These are phyloP conservation scores for Protonibea diacanthus DNA, from an alignment of 2,797 vertebrate genomes.

Conservation along the genomic window DNA sequence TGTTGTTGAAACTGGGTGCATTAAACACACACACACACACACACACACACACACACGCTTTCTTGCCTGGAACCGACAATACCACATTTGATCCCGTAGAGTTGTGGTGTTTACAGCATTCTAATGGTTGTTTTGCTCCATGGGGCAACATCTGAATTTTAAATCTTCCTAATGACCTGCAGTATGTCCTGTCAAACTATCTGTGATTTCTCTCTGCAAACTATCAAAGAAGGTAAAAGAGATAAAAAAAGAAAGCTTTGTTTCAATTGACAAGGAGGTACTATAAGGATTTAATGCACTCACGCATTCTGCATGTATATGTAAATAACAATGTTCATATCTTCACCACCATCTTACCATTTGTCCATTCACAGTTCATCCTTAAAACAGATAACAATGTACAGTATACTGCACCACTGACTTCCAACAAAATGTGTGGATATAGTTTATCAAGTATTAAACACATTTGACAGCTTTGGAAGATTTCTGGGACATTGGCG, in stretches of 20 bases:
- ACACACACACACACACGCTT: no score
- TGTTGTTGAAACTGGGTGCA: no score
- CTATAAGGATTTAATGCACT: not conserved
- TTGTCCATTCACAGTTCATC: not conserved
- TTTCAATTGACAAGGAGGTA: not conserved
- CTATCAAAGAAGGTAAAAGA: not conserved
- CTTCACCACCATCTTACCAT: not conserved
- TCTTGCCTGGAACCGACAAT: not conserved
- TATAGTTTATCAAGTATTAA: no score
- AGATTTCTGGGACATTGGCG: no score
- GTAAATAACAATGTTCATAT: no score
- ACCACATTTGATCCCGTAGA: not conserved
- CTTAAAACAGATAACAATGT: not conserved
- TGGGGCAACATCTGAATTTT: not conserved
- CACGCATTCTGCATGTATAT: not conserved
- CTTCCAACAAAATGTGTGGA: not conserved
- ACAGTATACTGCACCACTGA: no score
- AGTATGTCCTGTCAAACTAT: not conserved
- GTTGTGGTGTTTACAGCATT: conserved; percentile 1
- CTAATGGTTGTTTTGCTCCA: conserved; percentile 12
- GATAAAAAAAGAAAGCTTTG: not conserved
- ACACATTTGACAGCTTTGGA: no score
- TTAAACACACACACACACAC: no score
- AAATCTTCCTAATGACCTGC: not conserved
- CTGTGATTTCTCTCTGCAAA: not conserved